Conservation (phyloP, 2,888 invertebrate species). For the Drosophila maculinotata region DNA sequence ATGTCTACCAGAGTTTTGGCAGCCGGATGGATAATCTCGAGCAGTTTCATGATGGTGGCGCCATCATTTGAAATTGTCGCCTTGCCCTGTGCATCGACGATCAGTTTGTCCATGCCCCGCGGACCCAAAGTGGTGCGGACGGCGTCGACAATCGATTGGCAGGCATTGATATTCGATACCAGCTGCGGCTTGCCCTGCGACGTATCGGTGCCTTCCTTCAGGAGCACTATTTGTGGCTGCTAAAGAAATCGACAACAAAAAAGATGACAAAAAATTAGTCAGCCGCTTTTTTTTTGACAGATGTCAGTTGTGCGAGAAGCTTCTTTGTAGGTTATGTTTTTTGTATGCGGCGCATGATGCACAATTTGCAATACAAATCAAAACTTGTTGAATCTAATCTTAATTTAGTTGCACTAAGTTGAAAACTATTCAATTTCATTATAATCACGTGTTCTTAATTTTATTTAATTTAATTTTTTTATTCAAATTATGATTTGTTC, state of each 20-base stretch:
- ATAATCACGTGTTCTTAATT: slow-evolving; percentile 36
- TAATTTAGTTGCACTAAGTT: not conserved
- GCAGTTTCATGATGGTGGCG: slow-evolving; percentile 98
- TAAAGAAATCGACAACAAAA: slow-evolving; percentile 81
- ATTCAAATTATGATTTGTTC: not conserved
- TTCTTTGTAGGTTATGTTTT: slow-evolving; percentile 78
- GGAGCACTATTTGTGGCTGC: slow-evolving; percentile 98
- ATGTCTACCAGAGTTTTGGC: slow-evolving; percentile 99
- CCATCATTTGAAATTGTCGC: slow-evolving; percentile 99
- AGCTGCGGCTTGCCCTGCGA: slow-evolving; percentile 98
- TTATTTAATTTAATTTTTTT: not conserved
- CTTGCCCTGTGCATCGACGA: slow-evolving; percentile 95
- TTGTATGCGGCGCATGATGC: slow-evolving; percentile 55
- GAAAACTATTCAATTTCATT: slow-evolving; percentile 4
- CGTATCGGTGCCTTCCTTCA: slow-evolving; percentile 99
- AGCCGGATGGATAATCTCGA: slow-evolving; percentile 99
- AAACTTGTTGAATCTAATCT: not conserved
- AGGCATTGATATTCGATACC: slow-evolving; percentile 98
- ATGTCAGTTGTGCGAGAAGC: slow-evolving; percentile 64
- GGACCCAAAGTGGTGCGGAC: slow-evolving; percentile 98
- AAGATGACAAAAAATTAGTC: slow-evolving; percentile 35
- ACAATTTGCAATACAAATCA: slow-evolving; percentile 10
- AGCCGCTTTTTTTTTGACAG: slow-evolving; percentile 38
- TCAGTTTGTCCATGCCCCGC: slow-evolving; percentile 99
- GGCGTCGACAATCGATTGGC: slow-evolving; percentile 97